phyloP scores from a whole-genome alignment of 2,113 vertebrate species.

The Glaucidium brasilianum region DNA sequence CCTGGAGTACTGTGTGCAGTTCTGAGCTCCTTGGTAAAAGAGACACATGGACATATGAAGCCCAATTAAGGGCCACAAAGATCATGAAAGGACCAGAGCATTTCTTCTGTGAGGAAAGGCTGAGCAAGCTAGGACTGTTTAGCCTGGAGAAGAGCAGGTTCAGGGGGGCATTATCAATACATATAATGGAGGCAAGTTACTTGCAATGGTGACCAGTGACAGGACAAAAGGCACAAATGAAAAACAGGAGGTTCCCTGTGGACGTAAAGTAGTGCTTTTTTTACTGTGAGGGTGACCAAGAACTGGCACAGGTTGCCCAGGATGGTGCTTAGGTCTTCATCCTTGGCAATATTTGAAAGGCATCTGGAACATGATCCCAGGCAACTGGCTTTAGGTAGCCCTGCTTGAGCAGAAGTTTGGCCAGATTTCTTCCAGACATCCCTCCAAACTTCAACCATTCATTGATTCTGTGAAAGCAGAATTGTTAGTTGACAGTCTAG shows the following conservation, averaged over 20 bases:
- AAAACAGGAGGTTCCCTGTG: background rate
- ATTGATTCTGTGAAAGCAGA: background rate
- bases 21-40: background rate
- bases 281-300: background rate
- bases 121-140: background rate
- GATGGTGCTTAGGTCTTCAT: background rate
- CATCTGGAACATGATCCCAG: background rate
- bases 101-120: background rate
- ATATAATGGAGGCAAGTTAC: background rate
- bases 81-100: background rate
- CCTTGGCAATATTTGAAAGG: background rate
- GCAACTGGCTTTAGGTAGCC: background rate
- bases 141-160: background rate
- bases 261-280: background rate
- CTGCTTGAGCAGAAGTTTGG: background rate
- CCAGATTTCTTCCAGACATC: background rate
- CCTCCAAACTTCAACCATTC: background rate
- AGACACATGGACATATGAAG: fast-evolving
- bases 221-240: background rate
- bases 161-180: background rate
- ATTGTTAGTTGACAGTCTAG: background rate
- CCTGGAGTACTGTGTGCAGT: too few relatives aligned
- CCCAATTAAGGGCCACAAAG: background rate
- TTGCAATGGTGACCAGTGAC: background rate
- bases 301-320: background rate